These are phyloP conservation scores for Bruchidius siliquastri DNA, from an alignment of 2,888 invertebrate genomes.

Conservation along the genomic window DNA sequence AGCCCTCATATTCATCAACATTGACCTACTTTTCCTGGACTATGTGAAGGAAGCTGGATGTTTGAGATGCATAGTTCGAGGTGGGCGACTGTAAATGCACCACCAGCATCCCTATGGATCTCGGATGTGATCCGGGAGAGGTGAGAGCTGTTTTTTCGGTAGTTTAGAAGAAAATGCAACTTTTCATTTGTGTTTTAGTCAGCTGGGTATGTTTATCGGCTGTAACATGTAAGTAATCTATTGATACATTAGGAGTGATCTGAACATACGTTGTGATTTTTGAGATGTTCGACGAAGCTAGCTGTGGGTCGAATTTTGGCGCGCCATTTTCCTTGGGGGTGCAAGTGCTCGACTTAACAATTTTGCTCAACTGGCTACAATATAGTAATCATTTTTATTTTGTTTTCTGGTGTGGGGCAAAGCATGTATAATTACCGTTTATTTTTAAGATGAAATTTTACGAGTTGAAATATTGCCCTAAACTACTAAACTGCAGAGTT, in stretches of 20 bases:
- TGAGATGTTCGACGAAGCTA: neutral
- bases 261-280: neutral
- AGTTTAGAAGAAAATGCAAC: conserved; percentile 18
- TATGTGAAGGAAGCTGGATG: neutral
- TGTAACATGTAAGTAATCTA: conserved; percentile 16
- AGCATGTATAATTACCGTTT: too few species aligned
- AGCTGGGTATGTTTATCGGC: conserved; percentile 7
- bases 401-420: too few species aligned
- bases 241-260: too few species aligned
- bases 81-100: conserved; percentile 11
- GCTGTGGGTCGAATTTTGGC: neutral
- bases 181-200: conserved; percentile 13
- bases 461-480: too few species aligned
- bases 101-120: conserved; percentile 35
- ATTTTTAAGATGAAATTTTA: too few species aligned
- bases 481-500: too few species aligned
- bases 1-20: too few species aligned
- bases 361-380: neutral
- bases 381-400: too few species aligned
- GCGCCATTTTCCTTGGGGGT: neutral
- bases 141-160: conserved; percentile 11
- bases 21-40: neutral
- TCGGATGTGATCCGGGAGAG: conserved; percentile 14
- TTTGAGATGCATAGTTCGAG: neutral
- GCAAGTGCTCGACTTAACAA: neutral